Base-by-base conservation (phyloP, 2,113 vertebrate genomes). In the Scartelaos histophorus region DNA sequence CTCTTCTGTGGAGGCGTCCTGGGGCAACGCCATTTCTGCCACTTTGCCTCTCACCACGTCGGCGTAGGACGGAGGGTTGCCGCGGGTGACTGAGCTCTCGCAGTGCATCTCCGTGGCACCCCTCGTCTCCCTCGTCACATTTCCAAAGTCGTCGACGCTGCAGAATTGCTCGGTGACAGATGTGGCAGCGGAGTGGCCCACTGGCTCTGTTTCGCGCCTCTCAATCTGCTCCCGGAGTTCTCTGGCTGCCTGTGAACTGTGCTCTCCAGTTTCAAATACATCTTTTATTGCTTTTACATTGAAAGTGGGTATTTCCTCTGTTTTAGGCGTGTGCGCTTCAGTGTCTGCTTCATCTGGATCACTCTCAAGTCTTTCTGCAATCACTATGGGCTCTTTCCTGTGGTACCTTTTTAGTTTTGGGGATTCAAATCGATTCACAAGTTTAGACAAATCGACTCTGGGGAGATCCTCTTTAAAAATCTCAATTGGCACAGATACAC, bases 1-100 rank as follows among this genome's bases (percentile, higher is more conserved):
- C 4, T 94, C 92, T 75, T 94, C 89, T 0, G 95, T 87, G 12
- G 95, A 93, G 71, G 92, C 91, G 16, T 93, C 90, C 0, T 86
- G 74, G 19, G 95, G 87, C 62, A 95, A 89, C 19, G 89, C 91
- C 2, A 95, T 83, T 2, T 80, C 83, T 0, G 77, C 81, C 11
- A 95, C 93, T 0, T 87, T 90, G 17, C 96, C 96, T 46, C 93
- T 90, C 34, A 97, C 93, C 29, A 97, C 96, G 56, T 97, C 96
- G 25, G 96, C 95, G 7, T 97, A 97, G 29, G 95, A 96, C 0
- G 96, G 96, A 12, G 96, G 96, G 53, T 90, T 95, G 0, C 92
- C 94, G 12, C 92, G 91, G 46, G 88, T 82, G 66, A 85, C 77
- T 10, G 93, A 76, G 61, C 80, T 87, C 73, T 92, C 90, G 51